Percentiles rank a stretch among this genome's conserved stretches.
Conservation (phyloP, 2,888 invertebrate species). For the Crossocerus cetratus region DNA sequence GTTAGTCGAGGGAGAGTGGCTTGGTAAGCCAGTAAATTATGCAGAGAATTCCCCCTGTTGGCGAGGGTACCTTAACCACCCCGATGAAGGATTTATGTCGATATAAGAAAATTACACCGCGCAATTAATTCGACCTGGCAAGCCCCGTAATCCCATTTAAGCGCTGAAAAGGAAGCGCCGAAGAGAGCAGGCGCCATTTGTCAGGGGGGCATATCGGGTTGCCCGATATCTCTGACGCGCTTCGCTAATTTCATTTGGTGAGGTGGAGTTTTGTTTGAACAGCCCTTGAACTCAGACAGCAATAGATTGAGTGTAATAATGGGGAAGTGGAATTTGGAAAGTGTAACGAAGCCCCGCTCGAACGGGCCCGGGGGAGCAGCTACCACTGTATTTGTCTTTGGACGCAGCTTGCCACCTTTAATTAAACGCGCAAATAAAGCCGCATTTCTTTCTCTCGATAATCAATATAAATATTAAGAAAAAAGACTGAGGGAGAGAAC, state of each 20-base stretch:
- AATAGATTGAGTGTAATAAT: not conserved
- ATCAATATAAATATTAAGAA: too few relatives aligned
- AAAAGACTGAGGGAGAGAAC: not conserved
- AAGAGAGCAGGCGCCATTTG: too few relatives aligned
- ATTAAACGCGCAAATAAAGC: too few relatives aligned
- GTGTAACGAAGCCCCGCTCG: too few relatives aligned
- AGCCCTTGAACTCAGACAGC: not conserved
- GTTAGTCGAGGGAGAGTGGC: conserved; percentile 17
- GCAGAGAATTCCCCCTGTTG: not conserved
- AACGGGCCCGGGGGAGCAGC: too few relatives aligned
- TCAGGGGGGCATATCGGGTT: too few relatives aligned
- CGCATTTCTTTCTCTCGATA: too few relatives aligned
- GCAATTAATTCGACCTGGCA: conserved; percentile 1
- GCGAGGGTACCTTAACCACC: not conserved
- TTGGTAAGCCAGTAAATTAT: conserved; percentile 5
- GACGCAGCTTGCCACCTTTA: too few relatives aligned
- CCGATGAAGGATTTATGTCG: conserved; percentile 3
- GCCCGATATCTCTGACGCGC: not conserved
- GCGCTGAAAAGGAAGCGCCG: not conserved
- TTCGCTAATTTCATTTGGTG: not conserved
- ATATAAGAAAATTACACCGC: not conserved
- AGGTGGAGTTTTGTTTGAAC: not conserved
- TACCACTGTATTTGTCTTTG: too few relatives aligned
- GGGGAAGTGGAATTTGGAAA: too few relatives aligned
- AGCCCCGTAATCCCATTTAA: not conserved